Base-by-base conservation (phyloP, 2,113 vertebrate genomes). In the Corydoras sp. region DNA sequence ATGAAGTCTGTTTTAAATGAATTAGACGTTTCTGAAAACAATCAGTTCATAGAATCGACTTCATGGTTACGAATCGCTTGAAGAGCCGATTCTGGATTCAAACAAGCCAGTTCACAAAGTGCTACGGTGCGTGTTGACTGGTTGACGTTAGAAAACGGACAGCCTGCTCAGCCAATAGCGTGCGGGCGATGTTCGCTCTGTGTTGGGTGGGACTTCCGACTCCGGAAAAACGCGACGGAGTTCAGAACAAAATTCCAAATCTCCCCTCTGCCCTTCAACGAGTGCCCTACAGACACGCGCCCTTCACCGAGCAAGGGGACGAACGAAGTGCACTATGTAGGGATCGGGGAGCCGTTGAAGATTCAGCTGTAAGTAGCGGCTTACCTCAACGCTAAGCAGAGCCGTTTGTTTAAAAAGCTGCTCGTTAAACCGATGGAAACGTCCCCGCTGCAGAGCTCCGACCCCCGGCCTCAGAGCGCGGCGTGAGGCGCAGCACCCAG, bases 191-290 rank as follows among this genome's bases (percentile, higher is more conserved):
- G 35, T 7, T 3, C 31, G 15, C 18, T 3, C 35, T 43, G 35
- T 11, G 3, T 13, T 50, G 15, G 80, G 80, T 58, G 69, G 80
- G 63, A 81, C 85, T 90, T 87, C 90, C 69, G 62, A 74, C 77
- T 82, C 82, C 89, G 90, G 89, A 90, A 90, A 85, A 89, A 56
- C 14, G 10, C 14, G n/a, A 56, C 30, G 48, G 15, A 51, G 9
- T 53, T 53, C 13, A 43, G 51, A 8, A 12, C 68, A 51, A 58
- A 7, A 31, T 69, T 18, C 59, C 24, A 50, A 69, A 31, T 60
- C 3, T 13, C 68, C n/a, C 5, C 8, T 1, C 11, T 3, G 3
- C 29, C 18, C 24, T 58, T 69, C 1, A 7, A 4, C 18, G 1
- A 10, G 68, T 35, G 43, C 55, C 9, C 68, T 60, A 9, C 4